Percentiles rank a stretch among this genome's conserved stretches.
Evolutionary conservation across 1,140 invertebrate species (phyloP).

Genomic region (Drosophila arizonae): DNA sequence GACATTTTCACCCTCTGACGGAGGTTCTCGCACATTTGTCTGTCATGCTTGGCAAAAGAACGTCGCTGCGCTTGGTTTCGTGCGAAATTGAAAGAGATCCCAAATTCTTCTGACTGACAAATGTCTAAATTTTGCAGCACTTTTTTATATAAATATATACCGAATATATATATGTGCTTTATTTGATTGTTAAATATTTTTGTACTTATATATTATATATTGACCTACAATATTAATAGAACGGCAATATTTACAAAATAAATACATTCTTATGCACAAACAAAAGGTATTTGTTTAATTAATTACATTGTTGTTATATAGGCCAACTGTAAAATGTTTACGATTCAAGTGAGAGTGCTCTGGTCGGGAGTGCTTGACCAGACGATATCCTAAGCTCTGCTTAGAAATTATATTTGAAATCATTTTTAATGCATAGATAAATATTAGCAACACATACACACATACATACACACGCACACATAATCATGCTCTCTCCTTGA

Average conservation of each 20-base stretch:
- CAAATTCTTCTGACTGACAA: constrained; percentile 38
- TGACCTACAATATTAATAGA: neutral
- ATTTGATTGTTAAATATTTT: constrained; percentile 9
- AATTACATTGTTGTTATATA: too few species aligned
- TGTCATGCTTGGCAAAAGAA: constrained; percentile 28
- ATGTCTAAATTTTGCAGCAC: neutral
- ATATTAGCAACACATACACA: too few species aligned
- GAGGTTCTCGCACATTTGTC: constrained; percentile 26
- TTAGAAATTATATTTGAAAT: too few species aligned
- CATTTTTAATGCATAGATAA: too few species aligned
- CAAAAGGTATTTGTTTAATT: neutral
- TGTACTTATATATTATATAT: too few species aligned
- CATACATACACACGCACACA: too few species aligned
- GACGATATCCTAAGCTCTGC: too few species aligned
- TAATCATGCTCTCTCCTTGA: too few species aligned
- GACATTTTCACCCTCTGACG: constrained; percentile 15
- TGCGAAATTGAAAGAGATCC: constrained; percentile 5
- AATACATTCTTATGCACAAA: neutral
- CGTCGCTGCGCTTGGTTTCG: constrained; percentile 18
- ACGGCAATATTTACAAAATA: neutral
- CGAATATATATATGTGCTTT: neutral
- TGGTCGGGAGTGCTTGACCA: too few species aligned
- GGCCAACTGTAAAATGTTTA: too few species aligned
- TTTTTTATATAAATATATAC: constrained; percentile 6
- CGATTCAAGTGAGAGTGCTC: too few species aligned